Evolutionary conservation across 2,113 vertebrate species (phyloP).

Genomic region (Pao palembangensis): DNA sequence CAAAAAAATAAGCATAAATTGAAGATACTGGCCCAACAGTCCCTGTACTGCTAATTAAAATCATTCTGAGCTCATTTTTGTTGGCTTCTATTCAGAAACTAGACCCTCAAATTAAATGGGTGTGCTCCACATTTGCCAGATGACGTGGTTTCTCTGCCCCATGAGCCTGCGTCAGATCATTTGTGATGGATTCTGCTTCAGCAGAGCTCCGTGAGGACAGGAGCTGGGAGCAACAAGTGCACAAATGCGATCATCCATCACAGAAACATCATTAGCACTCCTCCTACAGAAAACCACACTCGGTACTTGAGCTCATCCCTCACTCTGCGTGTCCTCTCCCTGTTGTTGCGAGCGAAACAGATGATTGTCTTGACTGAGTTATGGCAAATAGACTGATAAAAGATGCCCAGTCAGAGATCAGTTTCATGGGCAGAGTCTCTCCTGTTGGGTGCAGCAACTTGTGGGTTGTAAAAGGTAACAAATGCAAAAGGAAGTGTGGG

Average conservation of each 20-base stretch:
- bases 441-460: background rate
- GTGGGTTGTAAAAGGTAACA: background rate
- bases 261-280: constrained; percentile 30
- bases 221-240: constrained; percentile 13
- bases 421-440: constrained; percentile 24
- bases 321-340: constrained; percentile 9
- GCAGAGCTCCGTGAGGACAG: background rate
- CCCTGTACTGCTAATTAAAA: too few relatives aligned
- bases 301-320: constrained; percentile 30
- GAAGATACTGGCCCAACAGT: too few relatives aligned
- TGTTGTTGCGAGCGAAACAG: constrained; percentile 33
- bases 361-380: constrained; percentile 40
- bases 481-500: constrained; percentile 25
- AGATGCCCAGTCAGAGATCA: constrained; percentile 19
- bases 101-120: too few relatives aligned
- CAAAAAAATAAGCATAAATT: too few relatives aligned
- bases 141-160: too few relatives aligned
- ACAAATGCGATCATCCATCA: constrained; percentile 31
- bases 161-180: too few relatives aligned
- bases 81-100: too few relatives aligned
- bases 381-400: constrained; percentile 27
- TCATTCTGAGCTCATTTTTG: too few relatives aligned
- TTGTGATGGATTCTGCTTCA: background rate
- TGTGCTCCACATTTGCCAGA: too few relatives aligned
- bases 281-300: constrained; percentile 29